phyloP scores from a whole-genome alignment of 2,797 vertebrate genomes.

The Paramormyrops hopkinsi region DNA sequence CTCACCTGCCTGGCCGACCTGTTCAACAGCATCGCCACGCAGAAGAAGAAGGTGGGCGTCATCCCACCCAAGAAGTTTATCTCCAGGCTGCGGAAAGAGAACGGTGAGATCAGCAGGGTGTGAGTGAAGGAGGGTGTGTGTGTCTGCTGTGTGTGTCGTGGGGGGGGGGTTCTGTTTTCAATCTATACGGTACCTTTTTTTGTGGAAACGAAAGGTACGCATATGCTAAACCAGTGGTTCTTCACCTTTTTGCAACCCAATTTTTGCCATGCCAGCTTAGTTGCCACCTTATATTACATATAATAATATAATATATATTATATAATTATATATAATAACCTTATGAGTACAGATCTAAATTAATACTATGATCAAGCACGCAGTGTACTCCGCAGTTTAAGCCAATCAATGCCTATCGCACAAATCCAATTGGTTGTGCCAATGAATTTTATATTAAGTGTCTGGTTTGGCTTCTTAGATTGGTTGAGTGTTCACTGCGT shows the following conservation, averaged over 20 bases:
- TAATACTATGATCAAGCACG: neutral
- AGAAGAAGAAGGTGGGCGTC: constrained; percentile 92
- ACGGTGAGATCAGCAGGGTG: constrained; percentile 60
- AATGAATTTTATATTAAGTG: neutral
- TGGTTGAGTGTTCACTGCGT: neutral
- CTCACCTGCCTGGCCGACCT: constrained; percentile 85
- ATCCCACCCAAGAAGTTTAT: constrained; percentile 92
- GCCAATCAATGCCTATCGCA: neutral
- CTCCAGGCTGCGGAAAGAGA: constrained; percentile 83
- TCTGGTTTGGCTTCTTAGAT: neutral
- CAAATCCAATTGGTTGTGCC: neutral
- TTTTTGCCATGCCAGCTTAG: too few species aligned
- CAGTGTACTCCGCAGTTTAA: neutral
- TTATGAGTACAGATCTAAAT: neutral
- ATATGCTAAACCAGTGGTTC: neutral
- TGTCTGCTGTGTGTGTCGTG: neutral
- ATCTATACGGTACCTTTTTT: neutral
- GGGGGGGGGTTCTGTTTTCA: neutral
- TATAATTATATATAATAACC: too few species aligned
- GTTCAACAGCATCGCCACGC: constrained; percentile 87
- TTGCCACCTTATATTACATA: too few species aligned
- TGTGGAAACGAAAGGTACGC: neutral
- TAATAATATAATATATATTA: too few species aligned
- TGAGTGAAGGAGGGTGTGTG: neutral
- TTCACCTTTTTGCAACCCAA: too few species aligned